Percentiles rank a stretch among this genome's conserved stretches.
phyloP scores from a whole-genome alignment of 1,140 invertebrate species.

The Zaprionus ghesquierei region DNA sequence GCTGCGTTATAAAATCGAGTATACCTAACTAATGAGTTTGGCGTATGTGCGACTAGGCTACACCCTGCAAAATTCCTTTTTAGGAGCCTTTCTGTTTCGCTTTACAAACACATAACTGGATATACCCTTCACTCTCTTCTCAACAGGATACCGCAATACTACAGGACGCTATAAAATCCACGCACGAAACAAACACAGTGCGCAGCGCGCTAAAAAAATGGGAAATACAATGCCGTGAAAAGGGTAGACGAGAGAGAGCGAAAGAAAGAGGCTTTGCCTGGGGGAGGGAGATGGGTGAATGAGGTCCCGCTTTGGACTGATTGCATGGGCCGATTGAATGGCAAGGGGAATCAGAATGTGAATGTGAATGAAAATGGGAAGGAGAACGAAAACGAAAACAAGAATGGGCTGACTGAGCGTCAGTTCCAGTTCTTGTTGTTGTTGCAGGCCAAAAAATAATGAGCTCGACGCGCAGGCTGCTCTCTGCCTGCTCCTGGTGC shows the following conservation, averaged over 20 bases:
- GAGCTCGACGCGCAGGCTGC: conserved; percentile 36
- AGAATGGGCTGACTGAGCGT: conserved; percentile 25
- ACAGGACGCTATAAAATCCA: conserved; percentile 53
- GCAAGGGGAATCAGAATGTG: conserved; percentile 2
- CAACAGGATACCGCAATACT: conserved; percentile 19
- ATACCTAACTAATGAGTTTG: neutral
- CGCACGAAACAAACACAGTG: conserved; percentile 65
- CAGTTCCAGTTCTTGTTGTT: conserved; percentile 57
- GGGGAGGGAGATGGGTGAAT: neutral
- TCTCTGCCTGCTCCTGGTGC: neutral
- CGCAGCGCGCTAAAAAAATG: conserved; percentile 50
- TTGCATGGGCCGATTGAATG: conserved; percentile 22
- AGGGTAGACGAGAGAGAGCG: conserved; percentile 53
- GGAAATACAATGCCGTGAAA: conserved; percentile 78
- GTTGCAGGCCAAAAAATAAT: conserved; percentile 37
- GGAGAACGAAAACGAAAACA: conserved; percentile 13
- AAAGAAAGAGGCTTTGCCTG: conserved; percentile 13
- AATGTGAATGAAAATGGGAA: conserved; percentile 1
- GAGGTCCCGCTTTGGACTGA: conserved; percentile 6
- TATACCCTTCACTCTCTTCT: neutral
- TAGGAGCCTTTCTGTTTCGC: neutral
- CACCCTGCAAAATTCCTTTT: conserved; percentile 4
- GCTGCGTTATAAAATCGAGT: conserved; percentile 43
- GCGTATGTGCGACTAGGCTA: neutral
- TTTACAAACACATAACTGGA: neutral